Evolutionary conservation across 2,888 invertebrate species (phyloP).

Genomic region (Herminia tarsipennalis): DNA sequence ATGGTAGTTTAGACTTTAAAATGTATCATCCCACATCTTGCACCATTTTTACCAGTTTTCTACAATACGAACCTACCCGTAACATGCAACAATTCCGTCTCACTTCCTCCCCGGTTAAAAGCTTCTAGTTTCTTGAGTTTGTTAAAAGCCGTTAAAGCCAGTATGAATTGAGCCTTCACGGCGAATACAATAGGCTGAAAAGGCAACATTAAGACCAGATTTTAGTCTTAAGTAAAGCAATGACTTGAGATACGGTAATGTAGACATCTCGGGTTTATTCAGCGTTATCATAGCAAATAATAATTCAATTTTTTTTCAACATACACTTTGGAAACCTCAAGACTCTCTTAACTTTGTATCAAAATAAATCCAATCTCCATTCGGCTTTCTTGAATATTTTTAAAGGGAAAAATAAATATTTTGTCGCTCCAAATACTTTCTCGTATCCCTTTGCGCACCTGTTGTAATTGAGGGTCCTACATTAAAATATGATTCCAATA

Average conservation of each 20-base stretch:
- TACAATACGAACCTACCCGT: slow-evolving; percentile 29
- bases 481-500: slow-evolving; percentile 42
- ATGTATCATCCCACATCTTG: no score
- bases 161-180: slow-evolving; percentile 67
- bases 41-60: slow-evolving; percentile 7
- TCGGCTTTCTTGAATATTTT: slow-evolving; percentile 38
- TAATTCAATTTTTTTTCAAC: slow-evolving; percentile 16
- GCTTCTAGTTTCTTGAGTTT: slow-evolving; percentile 72
- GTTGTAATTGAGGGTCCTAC: slow-evolving; percentile 44
- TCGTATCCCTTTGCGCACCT: slow-evolving; percentile 38
- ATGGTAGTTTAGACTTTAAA: no score
- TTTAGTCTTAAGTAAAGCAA: slow-evolving; percentile 71
- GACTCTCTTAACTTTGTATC: slow-evolving; percentile 19
- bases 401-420: slow-evolving; percentile 26
- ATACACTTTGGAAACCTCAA: slow-evolving; percentile 13
- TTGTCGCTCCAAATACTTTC: slow-evolving; percentile 27
- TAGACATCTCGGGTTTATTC: slow-evolving; percentile 32
- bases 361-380: slow-evolving; percentile 34
- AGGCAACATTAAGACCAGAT: slow-evolving; percentile 74
- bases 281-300: slow-evolving; percentile 15
- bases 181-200: slow-evolving; percentile 69
- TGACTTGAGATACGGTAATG: slow-evolving; percentile 63
- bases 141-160: slow-evolving; percentile 71
- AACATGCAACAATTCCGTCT: slow-evolving; percentile 60
- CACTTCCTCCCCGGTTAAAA: slow-evolving; percentile 68